A percentile compares a stretch with the other conserved stretches of the same genome.
phyloP scores from a whole-genome alignment of 2,113 vertebrate genomes.

The Numenius arquata region DNA sequence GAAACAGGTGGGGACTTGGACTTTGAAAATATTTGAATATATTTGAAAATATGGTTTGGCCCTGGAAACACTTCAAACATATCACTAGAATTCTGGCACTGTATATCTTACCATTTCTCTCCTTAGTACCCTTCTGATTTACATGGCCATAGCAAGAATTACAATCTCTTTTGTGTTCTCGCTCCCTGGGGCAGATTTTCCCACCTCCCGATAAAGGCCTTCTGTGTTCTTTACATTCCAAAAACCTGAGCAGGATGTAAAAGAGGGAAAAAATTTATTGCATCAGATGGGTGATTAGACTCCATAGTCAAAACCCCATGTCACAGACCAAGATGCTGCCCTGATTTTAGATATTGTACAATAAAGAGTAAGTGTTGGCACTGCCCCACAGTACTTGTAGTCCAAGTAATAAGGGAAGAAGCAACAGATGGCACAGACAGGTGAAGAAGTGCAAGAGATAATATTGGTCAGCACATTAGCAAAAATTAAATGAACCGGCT shows the following conservation, averaged over 20 bases:
- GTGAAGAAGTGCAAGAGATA: background rate
- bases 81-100: background rate
- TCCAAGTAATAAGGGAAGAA: background rate
- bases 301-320: background rate
- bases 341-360: background rate
- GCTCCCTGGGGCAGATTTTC: background rate
- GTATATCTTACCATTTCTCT: background rate
- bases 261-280: background rate
- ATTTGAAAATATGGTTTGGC: background rate
- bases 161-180: background rate
- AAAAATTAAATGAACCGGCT: background rate
- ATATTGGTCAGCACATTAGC: background rate
- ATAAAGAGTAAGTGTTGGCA: background rate
- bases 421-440: background rate
- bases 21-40: background rate
- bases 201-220: background rate
- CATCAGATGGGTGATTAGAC: background rate
- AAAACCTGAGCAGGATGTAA: background rate
- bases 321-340: background rate
- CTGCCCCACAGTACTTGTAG: background rate
- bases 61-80: background rate
- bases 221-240: background rate
- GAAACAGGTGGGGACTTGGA: background rate
- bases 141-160: background rate
- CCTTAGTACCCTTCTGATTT: background rate